Conservation (phyloP, 2,113 vertebrate species). For the Microcebus tavaratra region DNA sequence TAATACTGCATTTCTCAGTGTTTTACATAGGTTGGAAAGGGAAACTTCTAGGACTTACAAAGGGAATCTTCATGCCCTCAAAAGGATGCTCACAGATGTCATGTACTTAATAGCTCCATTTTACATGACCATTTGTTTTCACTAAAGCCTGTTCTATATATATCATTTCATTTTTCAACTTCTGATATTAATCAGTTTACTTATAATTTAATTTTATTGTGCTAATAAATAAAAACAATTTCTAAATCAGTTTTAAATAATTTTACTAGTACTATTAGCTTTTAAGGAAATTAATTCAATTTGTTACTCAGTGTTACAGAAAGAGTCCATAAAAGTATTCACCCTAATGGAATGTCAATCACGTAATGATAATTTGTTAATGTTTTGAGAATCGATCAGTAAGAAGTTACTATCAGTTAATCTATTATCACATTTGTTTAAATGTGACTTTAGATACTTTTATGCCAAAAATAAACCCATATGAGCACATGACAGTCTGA, state of each 20-base stretch:
- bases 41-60: conserved; percentile 20
- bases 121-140: conserved; percentile 60
- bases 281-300: conserved; percentile 59
- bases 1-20: neutral
- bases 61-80: conserved; percentile 33
- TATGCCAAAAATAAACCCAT: conserved; percentile 81
- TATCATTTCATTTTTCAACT: conserved; percentile 78
- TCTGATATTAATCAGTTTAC: conserved; percentile 82
- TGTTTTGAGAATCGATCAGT: conserved; percentile 28
- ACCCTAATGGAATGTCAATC: conserved; percentile 44
- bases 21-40: conserved; percentile 36
- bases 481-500: conserved; percentile 61
- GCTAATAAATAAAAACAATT: conserved; percentile 58
- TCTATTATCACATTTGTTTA: conserved; percentile 61
- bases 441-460: conserved; percentile 61
- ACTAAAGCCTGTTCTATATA: conserved; percentile 71
- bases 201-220: conserved; percentile 74
- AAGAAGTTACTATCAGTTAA: conserved; percentile 52
- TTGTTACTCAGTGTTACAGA: conserved; percentile 38
- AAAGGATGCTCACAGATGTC: conserved; percentile 28
- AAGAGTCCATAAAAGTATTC: conserved; percentile 33
- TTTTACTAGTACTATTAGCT: conserved; percentile 61
- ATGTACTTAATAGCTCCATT: conserved; percentile 42
- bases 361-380: conserved; percentile 44
- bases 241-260: conserved; percentile 73